Evolutionary conservation across 2,888 invertebrate species (phyloP).

Genomic region (Aporophyla nigra): DNA sequence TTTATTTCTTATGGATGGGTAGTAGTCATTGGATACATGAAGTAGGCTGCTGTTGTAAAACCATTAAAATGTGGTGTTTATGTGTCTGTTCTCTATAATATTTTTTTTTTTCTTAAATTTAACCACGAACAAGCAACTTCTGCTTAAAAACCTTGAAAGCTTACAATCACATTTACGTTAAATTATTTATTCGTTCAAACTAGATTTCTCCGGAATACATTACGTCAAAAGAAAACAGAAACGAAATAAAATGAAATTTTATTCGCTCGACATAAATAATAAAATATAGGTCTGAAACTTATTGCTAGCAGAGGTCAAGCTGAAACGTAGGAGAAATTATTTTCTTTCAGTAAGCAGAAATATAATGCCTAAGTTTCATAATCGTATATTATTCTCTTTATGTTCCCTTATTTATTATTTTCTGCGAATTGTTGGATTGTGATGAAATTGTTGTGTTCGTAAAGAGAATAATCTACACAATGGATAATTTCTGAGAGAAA

Average conservation of each 20-base stretch:
- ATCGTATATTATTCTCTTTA: conserved; percentile 44
- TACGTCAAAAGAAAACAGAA: conserved; percentile 17
- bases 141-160: background rate
- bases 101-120: background rate
- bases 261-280: conserved; percentile 38
- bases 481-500: background rate
- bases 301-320: conserved; percentile 59
- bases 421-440: conserved; percentile 11
- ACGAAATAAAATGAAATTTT: conserved; percentile 46
- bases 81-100: too few species aligned
- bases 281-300: conserved; percentile 42
- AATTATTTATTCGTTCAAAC: background rate
- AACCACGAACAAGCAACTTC: background rate
- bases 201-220: background rate
- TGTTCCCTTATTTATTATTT: conserved; percentile 43
- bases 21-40: too few species aligned
- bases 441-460: conserved; percentile 17
- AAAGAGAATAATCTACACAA: background rate
- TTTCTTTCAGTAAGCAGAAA: conserved; percentile 41
- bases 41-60: too few species aligned
- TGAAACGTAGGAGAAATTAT: conserved; percentile 30
- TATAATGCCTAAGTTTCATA: conserved; percentile 37
- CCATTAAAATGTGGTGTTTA: too few species aligned
- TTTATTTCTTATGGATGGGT: too few species aligned
- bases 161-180: background rate